These are phyloP conservation scores for Arrhopalites spinosus DNA, from an alignment of 2,888 invertebrate genomes.

Conservation along the genomic window DNA sequence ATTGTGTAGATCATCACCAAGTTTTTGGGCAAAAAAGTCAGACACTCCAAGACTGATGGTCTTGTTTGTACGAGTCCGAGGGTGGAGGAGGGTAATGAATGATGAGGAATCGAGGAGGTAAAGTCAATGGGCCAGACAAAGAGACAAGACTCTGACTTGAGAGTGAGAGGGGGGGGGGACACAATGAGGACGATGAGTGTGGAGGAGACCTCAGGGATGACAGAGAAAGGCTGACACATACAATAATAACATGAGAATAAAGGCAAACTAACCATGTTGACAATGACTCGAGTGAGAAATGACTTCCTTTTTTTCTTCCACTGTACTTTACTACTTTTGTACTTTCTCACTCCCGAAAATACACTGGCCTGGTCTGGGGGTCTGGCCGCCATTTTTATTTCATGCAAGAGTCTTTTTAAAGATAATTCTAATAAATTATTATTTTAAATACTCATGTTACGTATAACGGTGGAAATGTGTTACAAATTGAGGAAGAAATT, in stretches of 20 bases:
- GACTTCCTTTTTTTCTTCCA: constrained; percentile 27
- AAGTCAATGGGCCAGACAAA: not conserved
- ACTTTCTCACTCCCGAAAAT: constrained; percentile 36
- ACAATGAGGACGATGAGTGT: too few species aligned
- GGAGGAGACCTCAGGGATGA: not conserved
- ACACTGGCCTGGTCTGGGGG: too few species aligned
- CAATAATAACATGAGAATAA: constrained; percentile 30
- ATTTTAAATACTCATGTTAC: too few species aligned
- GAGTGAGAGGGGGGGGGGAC: not conserved
- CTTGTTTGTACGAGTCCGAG: not conserved
- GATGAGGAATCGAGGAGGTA: constrained; percentile 3
- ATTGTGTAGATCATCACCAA: constrained; percentile 10
- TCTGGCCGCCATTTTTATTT: too few species aligned
- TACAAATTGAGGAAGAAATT: too few species aligned
- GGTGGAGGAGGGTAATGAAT: not conserved
- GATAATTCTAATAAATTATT: too few species aligned
- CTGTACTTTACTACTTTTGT: not conserved
- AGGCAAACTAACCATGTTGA: constrained; percentile 37
- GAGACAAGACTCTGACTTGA: not conserved
- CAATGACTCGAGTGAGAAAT: constrained; percentile 37
- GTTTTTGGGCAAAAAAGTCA: not conserved
- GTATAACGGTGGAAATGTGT: too few species aligned
- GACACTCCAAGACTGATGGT: constrained; percentile 27
- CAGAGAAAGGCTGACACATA: not conserved
- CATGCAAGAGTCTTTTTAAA: too few species aligned